Conservation (phyloP, 2,797 vertebrate genomes). For the Muscicapa striata region DNA sequence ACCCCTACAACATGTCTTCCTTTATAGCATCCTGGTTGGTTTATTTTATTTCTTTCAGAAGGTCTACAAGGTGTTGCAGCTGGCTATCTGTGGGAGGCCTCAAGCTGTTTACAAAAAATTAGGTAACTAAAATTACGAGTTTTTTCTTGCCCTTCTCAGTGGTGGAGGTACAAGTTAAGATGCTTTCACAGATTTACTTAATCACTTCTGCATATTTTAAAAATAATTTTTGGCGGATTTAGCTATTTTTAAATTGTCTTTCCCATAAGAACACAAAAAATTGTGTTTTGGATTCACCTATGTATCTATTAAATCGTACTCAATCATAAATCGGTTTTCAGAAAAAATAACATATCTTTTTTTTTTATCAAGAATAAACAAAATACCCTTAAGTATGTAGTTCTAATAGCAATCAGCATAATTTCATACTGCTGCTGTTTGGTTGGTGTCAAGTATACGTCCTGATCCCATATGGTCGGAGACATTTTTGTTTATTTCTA, state of each 20-base stretch:
- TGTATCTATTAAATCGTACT: background rate
- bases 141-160: background rate
- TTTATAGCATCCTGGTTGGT: constrained; percentile 48
- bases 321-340: background rate
- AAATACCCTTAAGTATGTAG: background rate
- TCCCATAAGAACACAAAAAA: background rate
- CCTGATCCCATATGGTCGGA: background rate
- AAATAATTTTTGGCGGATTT: background rate
- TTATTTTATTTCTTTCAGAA: constrained; percentile 64
- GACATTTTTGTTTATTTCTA: background rate
- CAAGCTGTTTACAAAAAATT: constrained; percentile 32
- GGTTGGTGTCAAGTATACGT: background rate
- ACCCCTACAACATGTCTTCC: background rate
- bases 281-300: background rate
- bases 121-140: background rate
- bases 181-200: background rate
- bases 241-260: background rate
- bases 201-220: background rate
- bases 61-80: constrained; percentile 39
- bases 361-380: background rate
- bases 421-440: background rate
- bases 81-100: constrained; percentile 20
- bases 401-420: background rate
- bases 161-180: background rate
- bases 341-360: background rate